Conservation (phyloP, 2,113 vertebrate species). For the Taurulus bubalis region DNA sequence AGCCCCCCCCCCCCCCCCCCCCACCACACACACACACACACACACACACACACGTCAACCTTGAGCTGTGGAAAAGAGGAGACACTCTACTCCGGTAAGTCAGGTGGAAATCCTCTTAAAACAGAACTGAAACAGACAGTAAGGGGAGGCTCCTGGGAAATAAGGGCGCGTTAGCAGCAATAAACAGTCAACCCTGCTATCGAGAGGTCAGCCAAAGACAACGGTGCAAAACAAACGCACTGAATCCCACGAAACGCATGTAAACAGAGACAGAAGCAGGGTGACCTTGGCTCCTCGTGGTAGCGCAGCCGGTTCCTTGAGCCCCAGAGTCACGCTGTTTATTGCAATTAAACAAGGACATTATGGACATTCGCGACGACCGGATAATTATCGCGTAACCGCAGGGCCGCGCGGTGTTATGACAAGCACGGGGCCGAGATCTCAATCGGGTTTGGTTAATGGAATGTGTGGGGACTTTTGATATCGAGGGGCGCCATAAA, state of each 20-base stretch:
- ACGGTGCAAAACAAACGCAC: constrained; percentile 17
- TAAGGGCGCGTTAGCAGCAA: constrained; percentile 27
- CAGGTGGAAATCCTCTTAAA: constrained; percentile 50
- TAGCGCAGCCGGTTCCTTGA: constrained; percentile 23
- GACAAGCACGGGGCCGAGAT: constrained; percentile 49
- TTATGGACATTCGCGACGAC: constrained; percentile 58
- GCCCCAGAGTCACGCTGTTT: constrained; percentile 44
- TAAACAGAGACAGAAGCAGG: constrained; percentile 56
- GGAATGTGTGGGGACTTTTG: constrained; percentile 64
- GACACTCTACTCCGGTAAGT: constrained; percentile 27
- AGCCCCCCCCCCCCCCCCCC: not conserved
- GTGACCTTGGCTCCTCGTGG: constrained; percentile 26
- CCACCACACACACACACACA: no score
- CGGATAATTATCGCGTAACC: constrained; percentile 66
- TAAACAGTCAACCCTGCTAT: constrained; percentile 40
- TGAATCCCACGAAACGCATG: constrained; percentile 37
- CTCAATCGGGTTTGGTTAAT: constrained; percentile 55
- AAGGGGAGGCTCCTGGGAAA: constrained; percentile 39
- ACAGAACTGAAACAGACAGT: constrained; percentile 27
- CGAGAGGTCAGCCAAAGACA: constrained; percentile 38
- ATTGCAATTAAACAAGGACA: constrained; percentile 66
- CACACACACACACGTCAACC: not conserved
- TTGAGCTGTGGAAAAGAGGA: constrained; percentile 14
- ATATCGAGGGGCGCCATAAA: constrained; percentile 69
- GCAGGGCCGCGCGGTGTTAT: constrained; percentile 37